phyloP scores from a whole-genome alignment of 2,888 invertebrate genomes.

The Heliconius hortense region DNA sequence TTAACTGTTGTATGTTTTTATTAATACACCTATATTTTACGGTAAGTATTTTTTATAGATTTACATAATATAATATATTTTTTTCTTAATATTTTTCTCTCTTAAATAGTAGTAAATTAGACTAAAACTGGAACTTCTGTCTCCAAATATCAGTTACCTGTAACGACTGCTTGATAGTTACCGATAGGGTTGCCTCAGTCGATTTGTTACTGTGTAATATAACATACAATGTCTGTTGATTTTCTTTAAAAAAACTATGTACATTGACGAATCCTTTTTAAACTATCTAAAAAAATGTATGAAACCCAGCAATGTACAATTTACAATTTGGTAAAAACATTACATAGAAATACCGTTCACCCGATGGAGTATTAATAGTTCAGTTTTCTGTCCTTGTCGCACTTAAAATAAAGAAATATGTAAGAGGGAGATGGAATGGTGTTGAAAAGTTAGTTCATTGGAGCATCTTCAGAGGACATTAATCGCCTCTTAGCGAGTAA shows the following conservation, averaged over 20 bases:
- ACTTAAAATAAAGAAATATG: conserved; percentile 14
- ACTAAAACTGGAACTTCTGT: conserved; percentile 2
- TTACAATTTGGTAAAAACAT: not conserved
- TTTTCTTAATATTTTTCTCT: not conserved
- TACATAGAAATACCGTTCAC: not conserved
- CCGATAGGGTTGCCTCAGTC: conserved; percentile 54
- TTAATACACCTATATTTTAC: no score
- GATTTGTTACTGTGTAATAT: conserved; percentile 23
- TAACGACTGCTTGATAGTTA: conserved; percentile 65
- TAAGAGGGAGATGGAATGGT: conserved; percentile 41
- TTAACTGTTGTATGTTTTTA: no score
- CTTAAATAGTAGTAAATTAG: not conserved
- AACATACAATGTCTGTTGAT: not conserved
- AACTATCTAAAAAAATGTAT: not conserved
- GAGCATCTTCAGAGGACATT: conserved; percentile 44
- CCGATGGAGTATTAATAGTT: conserved; percentile 42
- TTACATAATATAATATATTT: no score
- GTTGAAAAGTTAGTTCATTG: conserved; percentile 45
- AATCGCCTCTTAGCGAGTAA: conserved; percentile 44
- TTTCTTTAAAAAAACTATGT: not conserved
- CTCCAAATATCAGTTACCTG: conserved; percentile 11
- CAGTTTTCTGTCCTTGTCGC: conserved; percentile 40
- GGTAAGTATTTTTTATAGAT: no score
- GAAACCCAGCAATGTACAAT: conserved; percentile 22
- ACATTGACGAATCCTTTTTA: not conserved